phyloP scores from a whole-genome alignment of 2,888 invertebrate species.

The Agrochola circellaris region DNA sequence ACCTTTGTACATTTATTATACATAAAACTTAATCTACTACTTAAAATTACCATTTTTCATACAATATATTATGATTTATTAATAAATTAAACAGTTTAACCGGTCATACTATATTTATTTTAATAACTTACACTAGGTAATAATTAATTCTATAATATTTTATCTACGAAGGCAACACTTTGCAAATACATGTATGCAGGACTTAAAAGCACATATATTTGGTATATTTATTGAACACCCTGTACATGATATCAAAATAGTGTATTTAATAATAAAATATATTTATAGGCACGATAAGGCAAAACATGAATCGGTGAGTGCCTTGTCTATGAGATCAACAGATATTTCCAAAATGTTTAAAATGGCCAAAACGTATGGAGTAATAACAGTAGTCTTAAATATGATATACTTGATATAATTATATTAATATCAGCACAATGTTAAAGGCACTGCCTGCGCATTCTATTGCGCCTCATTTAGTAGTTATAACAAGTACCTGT shows the following conservation, averaged over 20 bases:
- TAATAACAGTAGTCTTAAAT: conserved; percentile 38
- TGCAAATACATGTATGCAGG: conserved; percentile 81
- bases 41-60: conserved; percentile 67
- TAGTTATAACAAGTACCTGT: conserved; percentile 58
- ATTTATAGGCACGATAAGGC: conserved; percentile 86
- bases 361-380: conserved; percentile 64
- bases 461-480: conserved; percentile 28
- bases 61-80: conserved; percentile 72
- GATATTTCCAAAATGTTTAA: conserved; percentile 71
- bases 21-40: conserved; percentile 60
- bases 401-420: conserved; percentile 59
- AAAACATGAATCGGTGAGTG: conserved; percentile 80
- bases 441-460: conserved; percentile 74
- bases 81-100: conserved; percentile 81
- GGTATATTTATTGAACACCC: conserved; percentile 89
- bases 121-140: conserved; percentile 46
- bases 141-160: conserved; percentile 60
- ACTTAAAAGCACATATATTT: conserved; percentile 89
- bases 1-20: conserved; percentile 77
- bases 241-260: conserved; percentile 90
- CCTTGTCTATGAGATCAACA: conserved; percentile 86
- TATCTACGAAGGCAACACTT: conserved; percentile 87
- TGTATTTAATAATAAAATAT: conserved; percentile 79
- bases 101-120: conserved; percentile 69
- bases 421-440: conserved; percentile 70